These are phyloP conservation scores for Prunella himalayana DNA, from an alignment of 2,113 vertebrate species.

Conservation along the genomic window DNA sequence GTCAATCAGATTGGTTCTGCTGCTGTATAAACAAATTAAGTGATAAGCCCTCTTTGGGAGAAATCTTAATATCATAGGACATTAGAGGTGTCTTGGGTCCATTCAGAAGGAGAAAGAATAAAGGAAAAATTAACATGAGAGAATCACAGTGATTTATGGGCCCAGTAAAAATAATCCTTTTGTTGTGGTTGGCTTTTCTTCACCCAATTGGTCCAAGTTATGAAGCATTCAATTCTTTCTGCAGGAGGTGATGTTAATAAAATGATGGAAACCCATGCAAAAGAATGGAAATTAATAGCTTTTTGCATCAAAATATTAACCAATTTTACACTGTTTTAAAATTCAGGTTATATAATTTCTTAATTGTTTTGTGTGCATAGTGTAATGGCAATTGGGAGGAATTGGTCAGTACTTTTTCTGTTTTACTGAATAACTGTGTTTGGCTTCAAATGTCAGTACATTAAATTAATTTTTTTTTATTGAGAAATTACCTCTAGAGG, in stretches of 20 bases:
- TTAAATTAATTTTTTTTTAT: neutral
- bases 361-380: neutral
- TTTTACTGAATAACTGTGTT: neutral
- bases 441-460: neutral
- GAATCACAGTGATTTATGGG: neutral
- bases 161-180: neutral
- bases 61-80: neutral
- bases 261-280: neutral
- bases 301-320: neutral
- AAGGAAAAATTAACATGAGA: neutral
- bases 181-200: neutral
- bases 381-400: neutral
- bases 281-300: neutral
- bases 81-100: neutral
- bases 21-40: neutral
- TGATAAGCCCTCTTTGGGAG: neutral
- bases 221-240: neutral
- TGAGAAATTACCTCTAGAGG: neutral
- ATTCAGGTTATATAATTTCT: neutral
- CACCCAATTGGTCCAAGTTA: neutral
- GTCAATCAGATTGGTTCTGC: constrained; percentile 4
- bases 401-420: neutral
- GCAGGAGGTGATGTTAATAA: neutral
- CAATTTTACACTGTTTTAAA: neutral
- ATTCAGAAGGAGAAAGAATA: neutral